These are phyloP conservation scores for Chionomys nivalis DNA, from an alignment of 2,113 vertebrate genomes.

Conservation along the genomic window DNA sequence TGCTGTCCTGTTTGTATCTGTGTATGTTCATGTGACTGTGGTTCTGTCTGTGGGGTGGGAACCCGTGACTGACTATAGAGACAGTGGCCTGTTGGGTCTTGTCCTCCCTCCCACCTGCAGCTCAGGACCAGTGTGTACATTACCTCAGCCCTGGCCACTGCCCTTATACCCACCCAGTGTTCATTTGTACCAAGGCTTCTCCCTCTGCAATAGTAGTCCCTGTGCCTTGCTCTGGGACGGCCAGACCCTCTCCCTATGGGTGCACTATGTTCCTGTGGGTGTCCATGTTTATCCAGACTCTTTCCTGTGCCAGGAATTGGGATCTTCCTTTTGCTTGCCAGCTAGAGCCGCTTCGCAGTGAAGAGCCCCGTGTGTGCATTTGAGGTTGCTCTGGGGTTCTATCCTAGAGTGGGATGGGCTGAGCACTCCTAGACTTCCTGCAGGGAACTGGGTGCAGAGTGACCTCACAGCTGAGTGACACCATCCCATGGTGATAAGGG, in stretches of 20 bases:
- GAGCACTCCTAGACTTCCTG: neutral
- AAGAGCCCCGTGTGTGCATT: neutral
- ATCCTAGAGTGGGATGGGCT: neutral
- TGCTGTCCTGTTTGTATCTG: neutral
- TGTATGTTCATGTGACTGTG: neutral
- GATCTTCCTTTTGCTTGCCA: neutral
- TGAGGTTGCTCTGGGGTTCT: neutral
- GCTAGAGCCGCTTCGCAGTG: neutral
- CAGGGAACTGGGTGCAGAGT: too few species aligned
- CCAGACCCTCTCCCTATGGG: neutral
- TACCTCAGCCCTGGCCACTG: neutral
- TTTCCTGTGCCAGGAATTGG: neutral
- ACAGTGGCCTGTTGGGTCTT: neutral
- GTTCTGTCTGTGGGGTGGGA: neutral
- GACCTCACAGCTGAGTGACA: neutral
- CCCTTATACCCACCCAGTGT: neutral
- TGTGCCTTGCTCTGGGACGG: too few species aligned
- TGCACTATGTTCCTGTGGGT: accelerated
- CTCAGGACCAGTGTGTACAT: neutral
- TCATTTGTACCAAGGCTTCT: neutral
- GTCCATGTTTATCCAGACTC: accelerated
- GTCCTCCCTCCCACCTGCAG: neutral
- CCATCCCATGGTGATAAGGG: neutral
- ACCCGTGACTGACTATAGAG: neutral
- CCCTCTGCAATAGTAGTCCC: neutral